Conservation (phyloP, 2,113 vertebrate genomes). For the Tetrax tetrax region DNA sequence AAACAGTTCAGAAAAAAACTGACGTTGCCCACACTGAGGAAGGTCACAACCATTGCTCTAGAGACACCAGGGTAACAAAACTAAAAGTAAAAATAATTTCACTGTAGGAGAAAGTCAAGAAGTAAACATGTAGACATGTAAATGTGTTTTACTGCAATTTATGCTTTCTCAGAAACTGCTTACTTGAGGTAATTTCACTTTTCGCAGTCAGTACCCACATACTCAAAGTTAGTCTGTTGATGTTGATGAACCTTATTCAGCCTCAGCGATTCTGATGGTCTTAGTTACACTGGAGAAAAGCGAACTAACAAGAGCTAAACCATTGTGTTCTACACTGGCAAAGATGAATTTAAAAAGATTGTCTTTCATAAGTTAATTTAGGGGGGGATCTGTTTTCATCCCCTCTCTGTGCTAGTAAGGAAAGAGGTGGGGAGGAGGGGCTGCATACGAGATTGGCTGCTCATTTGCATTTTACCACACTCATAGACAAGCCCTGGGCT, state of each 20-base stretch:
- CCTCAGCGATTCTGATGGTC: background rate
- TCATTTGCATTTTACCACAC: background rate
- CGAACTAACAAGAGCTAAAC: background rate
- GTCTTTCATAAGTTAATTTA: background rate
- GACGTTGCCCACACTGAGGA: fast-evolving
- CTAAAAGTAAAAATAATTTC: background rate
- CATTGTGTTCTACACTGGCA: background rate
- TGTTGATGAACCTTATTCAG: background rate
- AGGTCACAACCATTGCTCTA: background rate
- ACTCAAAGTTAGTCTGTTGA: background rate
- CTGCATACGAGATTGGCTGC: background rate
- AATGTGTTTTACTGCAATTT: background rate
- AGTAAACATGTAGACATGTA: background rate
- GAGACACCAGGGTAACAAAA: background rate
- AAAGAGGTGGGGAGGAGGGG: background rate
- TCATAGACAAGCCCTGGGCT: background rate
- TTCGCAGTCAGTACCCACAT: background rate
- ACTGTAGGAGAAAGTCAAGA: background rate
- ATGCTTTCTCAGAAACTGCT: background rate
- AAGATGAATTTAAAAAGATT: background rate
- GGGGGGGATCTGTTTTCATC: background rate
- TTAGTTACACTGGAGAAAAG: background rate
- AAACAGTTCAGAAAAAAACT: background rate
- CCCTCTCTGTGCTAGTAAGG: background rate
- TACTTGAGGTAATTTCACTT: background rate